phyloP scores from a whole-genome alignment of 1,140 invertebrate genomes.

The Tribolium madens region DNA sequence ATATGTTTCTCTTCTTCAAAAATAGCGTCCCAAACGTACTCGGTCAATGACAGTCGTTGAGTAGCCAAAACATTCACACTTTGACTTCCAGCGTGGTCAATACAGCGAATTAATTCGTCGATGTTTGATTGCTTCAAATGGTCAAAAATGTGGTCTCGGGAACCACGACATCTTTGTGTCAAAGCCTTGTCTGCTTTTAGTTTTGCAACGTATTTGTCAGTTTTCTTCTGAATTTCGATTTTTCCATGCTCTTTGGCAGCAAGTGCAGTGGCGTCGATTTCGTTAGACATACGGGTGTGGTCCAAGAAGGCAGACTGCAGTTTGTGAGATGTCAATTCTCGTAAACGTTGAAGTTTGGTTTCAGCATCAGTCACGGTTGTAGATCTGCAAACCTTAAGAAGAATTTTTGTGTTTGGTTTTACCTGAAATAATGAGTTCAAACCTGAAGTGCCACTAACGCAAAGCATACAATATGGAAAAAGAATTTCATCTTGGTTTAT shows the following conservation, averaged over 20 bases:
- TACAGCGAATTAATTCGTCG: neutral
- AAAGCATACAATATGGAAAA: too few relatives aligned
- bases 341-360: neutral
- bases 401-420: neutral
- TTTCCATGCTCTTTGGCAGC: neutral
- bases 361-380: neutral
- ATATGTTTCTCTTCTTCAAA: neutral
- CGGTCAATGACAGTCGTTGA: neutral
- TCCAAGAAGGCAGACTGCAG: neutral
- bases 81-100: neutral
- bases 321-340: neutral
- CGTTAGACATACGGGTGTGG: neutral
- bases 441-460: too few relatives aligned
- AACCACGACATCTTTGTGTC: neutral
- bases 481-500: too few relatives aligned
- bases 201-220: neutral
- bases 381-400: neutral
- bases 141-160: neutral
- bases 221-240: neutral
- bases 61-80: neutral
- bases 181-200: neutral
- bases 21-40: neutral
- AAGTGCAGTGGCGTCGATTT: neutral
- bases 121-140: neutral
- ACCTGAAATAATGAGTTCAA: too few relatives aligned